Evolutionary conservation across 2,797 vertebrate species (phyloP).

Genomic region (Delichon dasypus): DNA sequence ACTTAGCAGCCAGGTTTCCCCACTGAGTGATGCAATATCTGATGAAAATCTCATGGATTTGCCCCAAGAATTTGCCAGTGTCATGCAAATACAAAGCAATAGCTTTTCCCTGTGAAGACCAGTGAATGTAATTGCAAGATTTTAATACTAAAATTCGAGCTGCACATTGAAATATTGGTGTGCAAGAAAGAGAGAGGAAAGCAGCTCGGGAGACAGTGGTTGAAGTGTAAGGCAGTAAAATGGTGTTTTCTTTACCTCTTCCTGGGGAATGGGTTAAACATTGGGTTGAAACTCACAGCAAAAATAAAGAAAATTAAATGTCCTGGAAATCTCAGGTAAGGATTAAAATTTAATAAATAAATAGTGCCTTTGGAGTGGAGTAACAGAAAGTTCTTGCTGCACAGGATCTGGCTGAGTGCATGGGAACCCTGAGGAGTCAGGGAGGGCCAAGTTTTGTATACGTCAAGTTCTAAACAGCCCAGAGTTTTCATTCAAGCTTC

Average conservation of each 20-base stretch:
- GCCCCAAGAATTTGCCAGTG: not conserved
- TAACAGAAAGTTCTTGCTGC: not conserved
- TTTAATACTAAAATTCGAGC: not conserved
- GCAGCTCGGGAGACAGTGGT: rapidly evolving
- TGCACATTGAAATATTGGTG: not conserved
- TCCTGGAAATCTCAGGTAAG: not conserved
- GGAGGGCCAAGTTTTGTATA: not conserved
- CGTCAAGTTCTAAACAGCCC: not conserved
- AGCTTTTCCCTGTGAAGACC: not conserved
- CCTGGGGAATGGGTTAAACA: not conserved
- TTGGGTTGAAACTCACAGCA: not conserved
- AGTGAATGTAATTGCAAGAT: not conserved
- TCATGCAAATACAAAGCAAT: not conserved
- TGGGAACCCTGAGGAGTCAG: not conserved
- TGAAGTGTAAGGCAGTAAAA: not conserved
- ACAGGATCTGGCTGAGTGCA: not conserved
- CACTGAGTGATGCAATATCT: not conserved
- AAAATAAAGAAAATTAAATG: not conserved
- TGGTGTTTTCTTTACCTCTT: not conserved
- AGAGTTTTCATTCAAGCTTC: not conserved
- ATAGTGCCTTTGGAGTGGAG: not conserved
- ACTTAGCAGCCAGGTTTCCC: not conserved
- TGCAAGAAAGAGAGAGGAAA: not conserved
- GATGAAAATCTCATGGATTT: not conserved
- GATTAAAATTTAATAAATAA: not conserved